These are phyloP conservation scores for Caenorhabditis inopinata DNA, from an alignment of 1,140 invertebrate species.

Conservation along the genomic window DNA sequence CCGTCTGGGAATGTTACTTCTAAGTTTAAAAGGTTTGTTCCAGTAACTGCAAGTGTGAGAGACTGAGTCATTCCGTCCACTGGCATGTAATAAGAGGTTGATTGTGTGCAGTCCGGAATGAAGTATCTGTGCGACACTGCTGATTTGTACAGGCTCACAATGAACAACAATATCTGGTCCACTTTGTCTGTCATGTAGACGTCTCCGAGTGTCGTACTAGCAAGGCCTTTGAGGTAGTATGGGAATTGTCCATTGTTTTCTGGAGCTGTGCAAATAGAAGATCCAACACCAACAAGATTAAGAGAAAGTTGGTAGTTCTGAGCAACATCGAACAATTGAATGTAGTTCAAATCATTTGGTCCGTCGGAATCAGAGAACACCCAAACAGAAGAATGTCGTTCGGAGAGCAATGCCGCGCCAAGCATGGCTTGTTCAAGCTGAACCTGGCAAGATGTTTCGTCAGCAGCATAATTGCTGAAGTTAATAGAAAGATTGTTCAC, in stretches of 20 bases:
- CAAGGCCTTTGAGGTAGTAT: conserved; percentile 15
- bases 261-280: conserved; percentile 15
- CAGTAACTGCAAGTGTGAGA: conserved; percentile 38
- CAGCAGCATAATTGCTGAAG: neutral
- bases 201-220: conserved; percentile 42
- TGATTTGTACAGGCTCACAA: conserved; percentile 46
- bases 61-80: conserved; percentile 50
- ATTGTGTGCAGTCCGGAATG: conserved; percentile 21
- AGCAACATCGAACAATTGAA: neutral
- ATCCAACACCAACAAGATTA: conserved; percentile 38
- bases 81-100: conserved; percentile 38
- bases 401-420: conserved; percentile 29
- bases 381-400: conserved; percentile 44
- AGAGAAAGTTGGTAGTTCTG: conserved; percentile 36
- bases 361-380: conserved; percentile 47
- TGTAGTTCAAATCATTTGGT: neutral
- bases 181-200: conserved; percentile 42
- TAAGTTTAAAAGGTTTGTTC: conserved; percentile 17
- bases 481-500: conserved; percentile 17
- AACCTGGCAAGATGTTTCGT: conserved; percentile 25
- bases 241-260: conserved; percentile 32
- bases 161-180: conserved; percentile 46
- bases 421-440: conserved; percentile 35
- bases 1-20: conserved; percentile 43
- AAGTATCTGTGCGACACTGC: conserved; percentile 37